Evolutionary conservation across 92 coral and sea anemone genomes (phyloP).

Genomic region (Zoanthus gigantus): DNA sequence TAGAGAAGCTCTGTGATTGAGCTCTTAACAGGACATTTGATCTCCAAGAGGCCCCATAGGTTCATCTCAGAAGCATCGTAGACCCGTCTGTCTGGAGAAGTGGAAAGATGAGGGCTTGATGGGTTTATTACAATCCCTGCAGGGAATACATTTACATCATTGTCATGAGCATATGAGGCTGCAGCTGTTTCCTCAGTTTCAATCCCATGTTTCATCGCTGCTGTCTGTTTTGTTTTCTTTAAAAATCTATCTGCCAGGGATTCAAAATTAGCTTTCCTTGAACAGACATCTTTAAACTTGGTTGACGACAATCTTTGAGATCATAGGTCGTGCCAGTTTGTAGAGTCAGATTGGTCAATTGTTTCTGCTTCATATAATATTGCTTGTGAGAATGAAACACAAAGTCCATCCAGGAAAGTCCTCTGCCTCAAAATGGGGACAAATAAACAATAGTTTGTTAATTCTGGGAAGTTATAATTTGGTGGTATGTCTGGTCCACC

Average conservation of each 20-base stretch:
- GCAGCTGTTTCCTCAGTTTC: conserved; percentile 53
- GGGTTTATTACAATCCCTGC: conserved; percentile 44
- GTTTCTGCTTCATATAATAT: conserved; percentile 38
- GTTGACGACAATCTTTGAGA: conserved; percentile 25
- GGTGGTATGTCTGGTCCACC: conserved; percentile 41
- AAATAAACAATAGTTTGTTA: neutral
- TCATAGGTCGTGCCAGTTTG: conserved; percentile 25
- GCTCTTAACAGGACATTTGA: conserved; percentile 37
- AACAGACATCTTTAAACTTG: conserved; percentile 48
- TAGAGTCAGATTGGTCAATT: conserved; percentile 18
- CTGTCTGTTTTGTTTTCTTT: conserved; percentile 58
- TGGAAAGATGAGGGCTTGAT: conserved; percentile 28
- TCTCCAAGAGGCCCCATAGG: conserved; percentile 52
- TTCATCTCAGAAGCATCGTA: conserved; percentile 30
- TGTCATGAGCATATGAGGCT: conserved; percentile 33
- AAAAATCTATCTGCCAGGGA: neutral
- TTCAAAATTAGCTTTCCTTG: conserved; percentile 16
- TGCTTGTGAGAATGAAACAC: conserved; percentile 11
- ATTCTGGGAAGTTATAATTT: neutral
- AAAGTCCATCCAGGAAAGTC: conserved; percentile 32
- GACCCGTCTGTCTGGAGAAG: conserved; percentile 42
- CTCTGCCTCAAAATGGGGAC: conserved; percentile 10
- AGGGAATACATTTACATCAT: conserved; percentile 25
- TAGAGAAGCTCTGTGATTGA: conserved; percentile 43
- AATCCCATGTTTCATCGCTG: conserved; percentile 53